Evolutionary conservation across 2,888 invertebrate genomes (phyloP).

Genomic region (Enoplolaimus lenunculus): DNA sequence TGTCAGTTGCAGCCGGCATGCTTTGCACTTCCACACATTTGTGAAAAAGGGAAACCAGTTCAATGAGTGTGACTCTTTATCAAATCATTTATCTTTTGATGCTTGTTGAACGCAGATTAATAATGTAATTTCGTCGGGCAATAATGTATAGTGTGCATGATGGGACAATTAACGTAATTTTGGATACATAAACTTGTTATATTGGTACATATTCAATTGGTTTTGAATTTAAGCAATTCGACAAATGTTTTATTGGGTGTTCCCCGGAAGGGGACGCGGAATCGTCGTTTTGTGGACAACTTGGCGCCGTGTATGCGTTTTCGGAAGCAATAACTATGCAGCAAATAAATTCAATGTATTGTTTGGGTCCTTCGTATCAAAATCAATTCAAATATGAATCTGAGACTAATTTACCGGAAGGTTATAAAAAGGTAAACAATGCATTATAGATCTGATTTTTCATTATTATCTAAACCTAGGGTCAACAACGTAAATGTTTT

Average conservation of each 20-base stretch:
- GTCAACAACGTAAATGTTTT: background rate
- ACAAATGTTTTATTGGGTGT: constrained; percentile 97
- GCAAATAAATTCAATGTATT: constrained; percentile 95
- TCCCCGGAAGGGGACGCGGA: constrained; percentile 91
- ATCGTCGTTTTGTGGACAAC: constrained; percentile 95
- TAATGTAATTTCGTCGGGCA: too few relatives aligned
- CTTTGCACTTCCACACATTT: too few relatives aligned
- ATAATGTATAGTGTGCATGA: too few relatives aligned
- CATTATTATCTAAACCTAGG: background rate
- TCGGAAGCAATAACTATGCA: constrained; percentile 91
- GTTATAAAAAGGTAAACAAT: constrained; percentile 79
- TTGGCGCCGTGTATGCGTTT: constrained; percentile 96
- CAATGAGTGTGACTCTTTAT: too few relatives aligned
- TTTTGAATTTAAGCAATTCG: constrained; percentile 78
- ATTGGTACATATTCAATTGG: too few relatives aligned
- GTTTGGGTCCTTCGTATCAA: constrained; percentile 95
- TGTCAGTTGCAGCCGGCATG: too few relatives aligned
- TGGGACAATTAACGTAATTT: too few relatives aligned
- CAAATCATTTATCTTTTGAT: too few relatives aligned
- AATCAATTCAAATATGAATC: constrained; percentile 99
- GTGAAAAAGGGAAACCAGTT: too few relatives aligned
- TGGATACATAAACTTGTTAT: too few relatives aligned
- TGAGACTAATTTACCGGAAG: constrained; percentile 93
- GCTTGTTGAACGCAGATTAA: too few relatives aligned
- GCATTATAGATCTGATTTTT: too few relatives aligned